Conservation (phyloP, 2,797 vertebrate genomes). For the Melanotaenia parkinsoni region DNA sequence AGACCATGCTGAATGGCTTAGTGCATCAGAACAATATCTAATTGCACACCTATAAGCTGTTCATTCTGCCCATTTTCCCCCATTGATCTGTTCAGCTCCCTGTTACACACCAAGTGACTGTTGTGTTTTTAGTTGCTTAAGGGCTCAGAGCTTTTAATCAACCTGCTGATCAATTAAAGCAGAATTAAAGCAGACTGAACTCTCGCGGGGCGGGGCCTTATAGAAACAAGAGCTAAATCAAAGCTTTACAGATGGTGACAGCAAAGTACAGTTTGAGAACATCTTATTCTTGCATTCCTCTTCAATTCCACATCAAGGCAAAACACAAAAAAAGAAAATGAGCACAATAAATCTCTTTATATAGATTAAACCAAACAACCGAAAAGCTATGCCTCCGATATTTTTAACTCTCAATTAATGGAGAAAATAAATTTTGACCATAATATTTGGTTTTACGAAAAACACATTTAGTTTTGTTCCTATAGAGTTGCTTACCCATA, state of each 20-base stretch:
- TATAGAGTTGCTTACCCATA: neutral
- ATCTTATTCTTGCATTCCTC: neutral
- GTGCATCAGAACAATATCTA: conserved; percentile 61
- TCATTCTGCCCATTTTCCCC: conserved; percentile 48
- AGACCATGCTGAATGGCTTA: conserved; percentile 66
- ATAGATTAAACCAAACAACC: neutral
- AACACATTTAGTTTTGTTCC: neutral
- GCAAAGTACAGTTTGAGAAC: neutral
- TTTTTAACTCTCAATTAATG: neutral
- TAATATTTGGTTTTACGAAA: neutral
- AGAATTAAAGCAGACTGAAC: neutral
- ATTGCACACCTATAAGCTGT: conserved; percentile 71
- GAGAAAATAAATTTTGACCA: neutral
- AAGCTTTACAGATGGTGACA: neutral
- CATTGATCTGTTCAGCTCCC: conserved; percentile 44
- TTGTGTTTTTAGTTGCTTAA: conserved; percentile 35
- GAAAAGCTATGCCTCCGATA: neutral
- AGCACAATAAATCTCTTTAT: neutral
- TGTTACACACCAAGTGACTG: conserved; percentile 38
- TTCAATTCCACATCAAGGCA: neutral
- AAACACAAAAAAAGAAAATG: neutral
- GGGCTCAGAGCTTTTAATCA: neutral
- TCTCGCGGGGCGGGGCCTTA: neutral
- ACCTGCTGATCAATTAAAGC: neutral
- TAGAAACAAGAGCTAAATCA: neutral